Base-by-base conservation (phyloP, 2,888 invertebrate species). In the Ophonus ardosiacus region DNA sequence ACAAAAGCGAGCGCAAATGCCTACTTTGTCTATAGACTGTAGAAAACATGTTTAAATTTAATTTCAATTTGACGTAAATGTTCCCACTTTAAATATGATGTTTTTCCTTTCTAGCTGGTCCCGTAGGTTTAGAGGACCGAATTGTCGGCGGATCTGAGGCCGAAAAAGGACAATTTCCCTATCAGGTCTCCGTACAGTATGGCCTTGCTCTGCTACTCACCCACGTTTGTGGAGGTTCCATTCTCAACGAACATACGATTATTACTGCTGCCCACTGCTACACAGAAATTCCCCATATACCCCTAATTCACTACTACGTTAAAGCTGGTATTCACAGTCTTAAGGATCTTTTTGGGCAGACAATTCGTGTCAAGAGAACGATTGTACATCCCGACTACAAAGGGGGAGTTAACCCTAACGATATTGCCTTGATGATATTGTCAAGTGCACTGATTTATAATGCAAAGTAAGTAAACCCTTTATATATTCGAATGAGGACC, bases 181-280 rank as follows among this genome's bases (percentile, higher is more conserved):
- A 92, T 85, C 89, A 92, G 1, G 91, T 93, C 2, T 92, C 93
- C 0, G 87, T 93, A n/a, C 92, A 93, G 86, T 88, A 89, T 18
- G 90, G 91, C 59, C 88, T 92, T 78, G 86, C 92, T 0, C 92
- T 91, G 91, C 84, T 90, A 0, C 88, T 91, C 8, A 86, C 89
- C 13, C 92, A 92, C 87, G 84, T 89, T 1, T 92, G 92, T 85
- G 92, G 92, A 57, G 92, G 92, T n/a, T 89, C 91, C 31, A 90
- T 92, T 86, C 80, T 92, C 81, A 87, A 85, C 43, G 80, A 88
- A 0, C 86, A 85, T 0, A 89, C 88, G 88, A 85, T 92, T 17
- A 38, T 92, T 8, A 92, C 92, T 0, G 92, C 92, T 82, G 92
- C 89, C 17, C 91, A 92, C 85, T 92, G 92, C 86, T 56, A 91